Evolutionary conservation across 2,888 invertebrate genomes (phyloP).

Genomic region (Oeneis ivallda): DNA sequence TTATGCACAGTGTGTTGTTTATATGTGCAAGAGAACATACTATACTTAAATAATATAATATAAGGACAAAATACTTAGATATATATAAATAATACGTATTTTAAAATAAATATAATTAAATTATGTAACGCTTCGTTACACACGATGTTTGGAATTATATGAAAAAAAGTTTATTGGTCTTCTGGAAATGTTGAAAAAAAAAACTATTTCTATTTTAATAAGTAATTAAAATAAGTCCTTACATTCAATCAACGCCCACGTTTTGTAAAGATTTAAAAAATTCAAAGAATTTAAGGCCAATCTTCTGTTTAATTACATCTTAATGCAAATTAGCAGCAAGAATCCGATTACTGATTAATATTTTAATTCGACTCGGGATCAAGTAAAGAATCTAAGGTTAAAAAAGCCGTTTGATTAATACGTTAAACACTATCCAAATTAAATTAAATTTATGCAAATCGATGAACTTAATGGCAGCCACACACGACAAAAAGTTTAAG

Average conservation of each 20-base stretch:
- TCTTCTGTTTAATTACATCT: conserved; percentile 61
- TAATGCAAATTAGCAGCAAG: conserved; percentile 59
- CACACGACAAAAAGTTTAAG: conserved; percentile 67
- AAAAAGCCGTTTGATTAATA: conserved; percentile 67
- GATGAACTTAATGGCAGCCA: conserved; percentile 60
- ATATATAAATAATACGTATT: too few relatives aligned
- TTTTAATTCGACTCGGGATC: conserved; percentile 49
- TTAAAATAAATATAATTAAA: too few relatives aligned
- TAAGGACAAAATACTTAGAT: too few relatives aligned
- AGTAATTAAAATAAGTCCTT: background rate
- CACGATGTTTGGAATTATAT: too few relatives aligned
- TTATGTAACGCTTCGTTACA: too few relatives aligned
- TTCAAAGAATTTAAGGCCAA: conserved; percentile 34
- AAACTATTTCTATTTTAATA: background rate
- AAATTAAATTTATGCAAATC: conserved; percentile 72
- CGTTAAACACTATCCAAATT: conserved; percentile 65
- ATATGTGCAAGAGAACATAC: too few relatives aligned
- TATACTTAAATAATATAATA: too few relatives aligned
- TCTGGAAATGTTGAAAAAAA: too few relatives aligned
- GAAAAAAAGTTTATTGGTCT: too few relatives aligned
- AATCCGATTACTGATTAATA: conserved; percentile 48
- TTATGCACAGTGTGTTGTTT: too few relatives aligned
- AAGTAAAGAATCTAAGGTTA: conserved; percentile 57
- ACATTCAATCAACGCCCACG: background rate
- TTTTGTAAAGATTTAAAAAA: background rate